Percentiles rank a stretch among this genome's conserved stretches.
Evolutionary conservation across 2,888 invertebrate species (phyloP).

Genomic region (Entomobrya multifasciata): DNA sequence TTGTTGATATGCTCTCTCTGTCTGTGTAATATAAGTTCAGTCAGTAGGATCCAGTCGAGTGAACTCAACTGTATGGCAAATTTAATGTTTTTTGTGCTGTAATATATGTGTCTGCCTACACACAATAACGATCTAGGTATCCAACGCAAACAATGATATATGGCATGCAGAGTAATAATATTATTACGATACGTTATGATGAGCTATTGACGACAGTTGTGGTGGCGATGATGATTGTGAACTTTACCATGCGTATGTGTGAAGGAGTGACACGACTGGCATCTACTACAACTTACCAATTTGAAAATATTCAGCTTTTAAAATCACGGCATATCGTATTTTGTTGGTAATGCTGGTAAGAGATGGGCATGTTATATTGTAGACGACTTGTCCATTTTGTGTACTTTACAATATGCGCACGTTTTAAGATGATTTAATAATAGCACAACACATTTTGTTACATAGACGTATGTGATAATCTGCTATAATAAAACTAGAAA

Average conservation of each 20-base stretch:
- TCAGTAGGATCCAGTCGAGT: slow-evolving; percentile 28
- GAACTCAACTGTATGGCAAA: slow-evolving; percentile 36
- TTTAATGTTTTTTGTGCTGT: not conserved
- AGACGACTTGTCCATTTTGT: too few relatives aligned
- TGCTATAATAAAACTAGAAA: not conserved
- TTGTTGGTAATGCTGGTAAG: not conserved
- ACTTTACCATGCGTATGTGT: not conserved
- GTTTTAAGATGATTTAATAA: too few relatives aligned
- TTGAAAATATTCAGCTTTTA: slow-evolving; percentile 30
- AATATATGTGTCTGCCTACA: slow-evolving; percentile 4
- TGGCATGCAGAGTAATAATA: slow-evolving; percentile 14
- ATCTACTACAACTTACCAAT: slow-evolving; percentile 11
- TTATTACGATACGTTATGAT: slow-evolving; percentile 23
- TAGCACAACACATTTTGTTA: too few relatives aligned
- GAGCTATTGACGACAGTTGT: too few relatives aligned
- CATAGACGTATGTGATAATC: too few relatives aligned
- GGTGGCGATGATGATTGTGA: too few relatives aligned
- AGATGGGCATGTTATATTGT: slow-evolving; percentile 1
- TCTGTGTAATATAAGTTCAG: too few relatives aligned
- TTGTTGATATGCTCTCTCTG: not conserved
- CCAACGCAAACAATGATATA: slow-evolving; percentile 27
- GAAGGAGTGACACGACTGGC: not conserved
- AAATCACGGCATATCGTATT: slow-evolving; percentile 34
- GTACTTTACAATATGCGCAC: too few relatives aligned
- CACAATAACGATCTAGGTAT: slow-evolving; percentile 9